Evolutionary conservation across 2,888 invertebrate genomes (phyloP).

Genomic region (Xanthia togata): DNA sequence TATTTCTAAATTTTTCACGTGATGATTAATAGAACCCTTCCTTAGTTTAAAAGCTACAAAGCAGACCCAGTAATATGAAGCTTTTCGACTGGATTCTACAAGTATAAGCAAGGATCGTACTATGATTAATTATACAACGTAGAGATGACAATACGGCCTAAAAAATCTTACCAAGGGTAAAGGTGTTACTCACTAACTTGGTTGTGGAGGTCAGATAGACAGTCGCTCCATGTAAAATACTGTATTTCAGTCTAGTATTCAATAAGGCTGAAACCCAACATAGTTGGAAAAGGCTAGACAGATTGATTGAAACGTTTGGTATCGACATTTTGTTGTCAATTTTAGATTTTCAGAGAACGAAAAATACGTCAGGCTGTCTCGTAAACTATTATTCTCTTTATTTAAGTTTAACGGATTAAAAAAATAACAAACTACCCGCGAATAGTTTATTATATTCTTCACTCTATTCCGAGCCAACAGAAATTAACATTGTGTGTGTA

Average conservation of each 20-base stretch:
- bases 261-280: neutral
- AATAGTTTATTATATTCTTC: neutral
- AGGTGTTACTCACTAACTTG: neutral
- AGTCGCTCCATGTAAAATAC: neutral
- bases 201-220: neutral
- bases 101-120: neutral
- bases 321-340: neutral
- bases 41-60: neutral
- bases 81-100: neutral
- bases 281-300: neutral
- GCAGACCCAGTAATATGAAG: too few relatives aligned
- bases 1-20: constrained; percentile 17
- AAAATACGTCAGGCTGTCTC: neutral
- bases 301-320: neutral
- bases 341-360: neutral
- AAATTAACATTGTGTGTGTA: too few relatives aligned
- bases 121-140: neutral
- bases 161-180: neutral
- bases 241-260: too few relatives aligned
- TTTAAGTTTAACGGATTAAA: neutral
- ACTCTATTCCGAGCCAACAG: neutral
- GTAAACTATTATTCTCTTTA: neutral
- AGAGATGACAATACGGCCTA: neutral
- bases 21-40: constrained; percentile 5
- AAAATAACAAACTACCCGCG: neutral